These are phyloP conservation scores for Mesorhabditis sp. DNA, from an alignment of 2,888 invertebrate genomes.

Conservation along the genomic window DNA sequence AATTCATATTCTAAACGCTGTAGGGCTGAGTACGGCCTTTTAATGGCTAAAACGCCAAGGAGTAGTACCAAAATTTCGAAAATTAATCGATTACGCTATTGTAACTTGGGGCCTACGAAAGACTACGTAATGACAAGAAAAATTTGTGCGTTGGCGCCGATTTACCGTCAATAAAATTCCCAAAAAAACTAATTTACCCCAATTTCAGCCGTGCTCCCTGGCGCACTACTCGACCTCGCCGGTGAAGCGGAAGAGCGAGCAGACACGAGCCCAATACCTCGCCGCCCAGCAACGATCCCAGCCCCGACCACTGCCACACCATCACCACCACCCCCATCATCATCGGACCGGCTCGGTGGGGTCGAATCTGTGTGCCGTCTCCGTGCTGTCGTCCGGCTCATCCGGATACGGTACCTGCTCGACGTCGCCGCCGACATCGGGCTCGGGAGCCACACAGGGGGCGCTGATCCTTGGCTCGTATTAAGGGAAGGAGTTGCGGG, in stretches of 20 bases:
- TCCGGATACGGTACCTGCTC: conserved; percentile 15
- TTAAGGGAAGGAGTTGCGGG: not conserved
- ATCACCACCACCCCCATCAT: not conserved
- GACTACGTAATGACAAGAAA: no score
- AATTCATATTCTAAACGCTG: no score
- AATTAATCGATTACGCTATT: no score
- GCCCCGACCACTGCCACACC: not conserved
- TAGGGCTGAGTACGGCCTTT: no score
- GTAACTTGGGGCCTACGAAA: no score
- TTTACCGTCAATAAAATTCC: not conserved
- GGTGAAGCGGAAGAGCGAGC: conserved; percentile 3
- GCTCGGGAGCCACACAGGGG: not conserved
- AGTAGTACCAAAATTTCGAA: no score
- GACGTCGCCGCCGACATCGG: not conserved
- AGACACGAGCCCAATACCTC: not conserved
- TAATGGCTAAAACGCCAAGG: no score
- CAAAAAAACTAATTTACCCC: not conserved
- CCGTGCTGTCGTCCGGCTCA: not conserved
- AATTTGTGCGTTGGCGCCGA: no score
- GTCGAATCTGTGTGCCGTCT: not conserved
- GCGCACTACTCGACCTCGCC: not conserved
- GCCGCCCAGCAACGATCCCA: not conserved
- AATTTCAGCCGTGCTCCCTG: not conserved
- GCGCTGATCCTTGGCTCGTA: not conserved
- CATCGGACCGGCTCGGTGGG: conserved; percentile 4